A percentile compares a stretch with the other conserved stretches of the same genome.
phyloP scores from a whole-genome alignment of 2,113 vertebrate species.

The Anoura caudifer region DNA sequence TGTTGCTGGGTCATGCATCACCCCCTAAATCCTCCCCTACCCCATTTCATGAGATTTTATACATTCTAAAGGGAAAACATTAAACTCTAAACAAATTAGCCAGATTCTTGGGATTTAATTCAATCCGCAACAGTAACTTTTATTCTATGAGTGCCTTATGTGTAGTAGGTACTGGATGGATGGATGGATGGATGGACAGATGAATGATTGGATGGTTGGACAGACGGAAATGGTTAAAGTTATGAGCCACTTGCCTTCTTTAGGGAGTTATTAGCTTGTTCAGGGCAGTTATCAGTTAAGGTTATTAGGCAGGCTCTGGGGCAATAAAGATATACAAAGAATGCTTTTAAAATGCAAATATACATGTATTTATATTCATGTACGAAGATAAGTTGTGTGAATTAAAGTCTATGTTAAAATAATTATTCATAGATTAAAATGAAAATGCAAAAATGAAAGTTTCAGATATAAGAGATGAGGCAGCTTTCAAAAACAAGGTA shows the following conservation, averaged over 20 bases:
- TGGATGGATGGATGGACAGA: neutral
- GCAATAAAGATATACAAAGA: neutral
- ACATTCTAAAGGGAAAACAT: neutral
- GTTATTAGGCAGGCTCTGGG: neutral
- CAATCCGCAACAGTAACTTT: neutral
- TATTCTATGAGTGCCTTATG: neutral
- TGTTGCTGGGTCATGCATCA: neutral
- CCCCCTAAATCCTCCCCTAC: rapidly evolving
- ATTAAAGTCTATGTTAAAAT: neutral
- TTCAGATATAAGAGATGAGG: neutral
- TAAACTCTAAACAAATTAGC: neutral
- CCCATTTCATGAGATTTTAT: neutral
- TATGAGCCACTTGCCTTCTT: neutral
- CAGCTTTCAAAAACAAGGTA: neutral
- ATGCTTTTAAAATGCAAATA: neutral
- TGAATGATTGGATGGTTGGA: neutral
- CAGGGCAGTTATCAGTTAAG: neutral
- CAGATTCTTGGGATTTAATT: neutral
- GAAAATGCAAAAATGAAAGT: neutral
- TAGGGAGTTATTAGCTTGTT: neutral
- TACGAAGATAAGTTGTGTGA: neutral
- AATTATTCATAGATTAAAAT: neutral
- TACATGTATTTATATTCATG: neutral
- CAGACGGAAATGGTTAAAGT: rapidly evolving
- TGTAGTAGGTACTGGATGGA: neutral